These are phyloP conservation scores for Macrophya alboannulata DNA, from an alignment of 2,888 invertebrate genomes.

Conservation along the genomic window DNA sequence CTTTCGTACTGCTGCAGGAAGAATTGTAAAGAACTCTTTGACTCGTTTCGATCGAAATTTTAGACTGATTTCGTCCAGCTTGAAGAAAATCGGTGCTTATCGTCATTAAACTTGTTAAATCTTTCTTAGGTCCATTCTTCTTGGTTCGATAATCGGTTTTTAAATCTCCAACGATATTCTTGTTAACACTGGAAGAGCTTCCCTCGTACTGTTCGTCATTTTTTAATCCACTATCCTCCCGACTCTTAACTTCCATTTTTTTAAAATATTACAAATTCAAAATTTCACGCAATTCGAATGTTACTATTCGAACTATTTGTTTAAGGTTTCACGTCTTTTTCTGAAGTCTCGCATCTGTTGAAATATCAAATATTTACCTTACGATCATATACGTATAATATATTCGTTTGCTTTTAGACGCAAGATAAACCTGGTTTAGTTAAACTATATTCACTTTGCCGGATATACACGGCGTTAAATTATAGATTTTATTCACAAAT, in stretches of 20 bases:
- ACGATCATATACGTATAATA: too few species aligned
- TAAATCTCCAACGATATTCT: not conserved
- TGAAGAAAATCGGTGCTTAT: conserved; percentile 7
- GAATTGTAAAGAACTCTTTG: not conserved
- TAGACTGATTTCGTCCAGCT: not conserved
- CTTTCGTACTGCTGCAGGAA: not conserved
- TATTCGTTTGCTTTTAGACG: conserved; percentile 27
- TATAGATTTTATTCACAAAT: not conserved
- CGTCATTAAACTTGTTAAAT: not conserved
- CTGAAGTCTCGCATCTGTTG: conserved; percentile 40
- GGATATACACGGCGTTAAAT: not conserved
- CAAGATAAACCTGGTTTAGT: not conserved
- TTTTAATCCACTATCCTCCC: not conserved
- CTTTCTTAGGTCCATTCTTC: not conserved
- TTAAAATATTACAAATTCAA: not conserved
- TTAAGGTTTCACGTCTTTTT: conserved; percentile 27
- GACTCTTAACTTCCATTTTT: conserved; percentile 2
- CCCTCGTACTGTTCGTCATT: not conserved
- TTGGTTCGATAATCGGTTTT: not conserved
- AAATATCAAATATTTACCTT: conserved; percentile 40
- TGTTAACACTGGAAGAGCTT: not conserved
- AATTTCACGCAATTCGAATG: not conserved
- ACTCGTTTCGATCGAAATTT: not conserved
- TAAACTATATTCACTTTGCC: not conserved
- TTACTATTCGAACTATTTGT: conserved; percentile 27